phyloP scores from a whole-genome alignment of 2,888 invertebrate genomes.

The Lampropteryx suffumata region DNA sequence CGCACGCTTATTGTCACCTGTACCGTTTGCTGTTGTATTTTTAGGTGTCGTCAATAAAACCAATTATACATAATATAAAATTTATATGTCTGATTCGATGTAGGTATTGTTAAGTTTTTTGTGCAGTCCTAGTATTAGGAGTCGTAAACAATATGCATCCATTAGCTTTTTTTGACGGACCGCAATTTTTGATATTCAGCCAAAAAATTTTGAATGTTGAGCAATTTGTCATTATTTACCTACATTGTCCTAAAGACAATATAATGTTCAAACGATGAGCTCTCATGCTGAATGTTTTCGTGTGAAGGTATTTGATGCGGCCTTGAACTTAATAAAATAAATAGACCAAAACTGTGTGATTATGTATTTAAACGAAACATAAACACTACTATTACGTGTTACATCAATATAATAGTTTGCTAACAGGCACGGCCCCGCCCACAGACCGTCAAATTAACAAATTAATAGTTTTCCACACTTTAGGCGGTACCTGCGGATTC shows the following conservation, averaged over 20 bases:
- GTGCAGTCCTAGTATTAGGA: too few relatives aligned
- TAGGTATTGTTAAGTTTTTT: not conserved
- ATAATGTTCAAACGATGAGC: too few relatives aligned
- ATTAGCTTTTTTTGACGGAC: too few relatives aligned
- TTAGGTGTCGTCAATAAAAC: not conserved
- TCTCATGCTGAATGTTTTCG: not conserved
- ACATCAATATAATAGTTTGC: slow-evolving; percentile 32
- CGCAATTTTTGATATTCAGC: too few relatives aligned
- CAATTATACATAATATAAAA: slow-evolving; percentile 4
- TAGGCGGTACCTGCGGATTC: slow-evolving; percentile 72
- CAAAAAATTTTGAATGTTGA: too few relatives aligned
- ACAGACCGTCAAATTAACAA: slow-evolving; percentile 60
- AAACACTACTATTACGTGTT: slow-evolving; percentile 27
- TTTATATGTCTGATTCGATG: not conserved
- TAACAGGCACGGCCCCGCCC: slow-evolving; percentile 57
- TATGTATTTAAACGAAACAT: slow-evolving; percentile 7
- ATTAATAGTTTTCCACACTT: slow-evolving; percentile 63
- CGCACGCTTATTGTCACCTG: slow-evolving; percentile 30
- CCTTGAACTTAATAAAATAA: slow-evolving; percentile 11
- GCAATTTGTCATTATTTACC: too few relatives aligned
- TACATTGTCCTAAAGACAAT: too few relatives aligned
- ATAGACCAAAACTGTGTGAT: slow-evolving; percentile 13
- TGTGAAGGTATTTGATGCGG: not conserved
- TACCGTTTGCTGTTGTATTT: slow-evolving; percentile 15
- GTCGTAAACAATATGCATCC: too few relatives aligned